phyloP scores from a whole-genome alignment of 2,888 invertebrate species.

The Bembecia ichneumoniformis region DNA sequence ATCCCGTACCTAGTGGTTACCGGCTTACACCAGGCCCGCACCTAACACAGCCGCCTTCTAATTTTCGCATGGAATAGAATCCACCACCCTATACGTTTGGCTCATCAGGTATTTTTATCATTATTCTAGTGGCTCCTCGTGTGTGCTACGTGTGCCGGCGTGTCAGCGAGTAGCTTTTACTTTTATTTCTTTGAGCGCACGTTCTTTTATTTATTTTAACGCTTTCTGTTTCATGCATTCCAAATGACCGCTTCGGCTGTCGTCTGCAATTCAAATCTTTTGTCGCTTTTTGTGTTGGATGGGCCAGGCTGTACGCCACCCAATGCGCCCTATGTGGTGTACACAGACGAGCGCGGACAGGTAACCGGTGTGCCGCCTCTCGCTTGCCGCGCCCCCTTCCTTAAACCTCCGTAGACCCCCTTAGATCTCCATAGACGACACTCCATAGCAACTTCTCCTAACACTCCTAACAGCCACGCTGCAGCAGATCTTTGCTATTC shows the following conservation, averaged over 20 bases:
- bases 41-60: conserved; percentile 71
- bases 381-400: conserved; percentile 18
- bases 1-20: conserved; percentile 58
- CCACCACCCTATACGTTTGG: conserved; percentile 71
- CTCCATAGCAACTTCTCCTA: conserved; percentile 4
- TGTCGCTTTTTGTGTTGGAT: conserved; percentile 40
- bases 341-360: conserved; percentile 97
- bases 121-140: conserved; percentile 59
- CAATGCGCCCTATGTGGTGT: conserved; percentile 94
- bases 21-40: conserved; percentile 67
- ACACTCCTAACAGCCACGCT: not conserved
- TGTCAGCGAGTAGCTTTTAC: conserved; percentile 43
- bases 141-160: conserved; percentile 65
- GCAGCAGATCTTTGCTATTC: not conserved
- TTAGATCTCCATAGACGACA: conserved; percentile 3
- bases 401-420: conserved; percentile 13
- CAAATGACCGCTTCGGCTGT: conserved; percentile 70
- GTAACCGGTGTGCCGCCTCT: conserved; percentile 74
- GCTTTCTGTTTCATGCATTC: conserved; percentile 74
- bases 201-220: conserved; percentile 61
- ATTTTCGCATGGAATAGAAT: conserved; percentile 71
- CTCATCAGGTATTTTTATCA: conserved; percentile 71
- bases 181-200: conserved; percentile 53
- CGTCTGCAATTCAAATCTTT: conserved; percentile 60
- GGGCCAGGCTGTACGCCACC: conserved; percentile 79